Conservation (phyloP, 2,797 vertebrate species). For the Capromys pilorides region DNA sequence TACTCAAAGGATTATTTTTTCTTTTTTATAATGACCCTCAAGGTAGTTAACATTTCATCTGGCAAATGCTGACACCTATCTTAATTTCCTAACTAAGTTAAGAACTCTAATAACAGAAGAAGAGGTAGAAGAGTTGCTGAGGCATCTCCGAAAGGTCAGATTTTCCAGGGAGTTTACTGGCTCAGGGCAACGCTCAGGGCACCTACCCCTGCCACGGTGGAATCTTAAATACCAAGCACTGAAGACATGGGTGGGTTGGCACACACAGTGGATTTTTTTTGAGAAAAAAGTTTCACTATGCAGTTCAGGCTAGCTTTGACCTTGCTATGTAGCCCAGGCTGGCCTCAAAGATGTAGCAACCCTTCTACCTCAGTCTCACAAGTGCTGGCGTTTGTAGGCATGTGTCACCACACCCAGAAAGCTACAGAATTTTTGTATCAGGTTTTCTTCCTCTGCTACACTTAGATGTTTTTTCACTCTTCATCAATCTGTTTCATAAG, state of each 20-base stretch:
- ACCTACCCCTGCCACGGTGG: neutral
- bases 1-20: neutral
- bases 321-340: neutral
- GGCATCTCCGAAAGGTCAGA: neutral
- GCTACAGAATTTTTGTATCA: neutral
- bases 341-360: neutral
- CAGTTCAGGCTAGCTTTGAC: neutral
- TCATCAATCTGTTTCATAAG: neutral
- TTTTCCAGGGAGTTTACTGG: neutral
- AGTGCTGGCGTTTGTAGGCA: neutral
- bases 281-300: neutral
- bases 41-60: neutral
- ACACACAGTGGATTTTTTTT: accelerated
- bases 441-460: neutral
- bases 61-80: neutral
- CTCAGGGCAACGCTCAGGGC: neutral
- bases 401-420: neutral
- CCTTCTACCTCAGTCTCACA: neutral
- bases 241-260: neutral
- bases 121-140: neutral
- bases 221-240: neutral
- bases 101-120: neutral
- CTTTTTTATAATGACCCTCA: neutral
- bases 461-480: neutral
- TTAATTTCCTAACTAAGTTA: neutral